These are phyloP conservation scores for Nematopogon swammerdamellus DNA, from an alignment of 2,888 invertebrate species.

Conservation along the genomic window DNA sequence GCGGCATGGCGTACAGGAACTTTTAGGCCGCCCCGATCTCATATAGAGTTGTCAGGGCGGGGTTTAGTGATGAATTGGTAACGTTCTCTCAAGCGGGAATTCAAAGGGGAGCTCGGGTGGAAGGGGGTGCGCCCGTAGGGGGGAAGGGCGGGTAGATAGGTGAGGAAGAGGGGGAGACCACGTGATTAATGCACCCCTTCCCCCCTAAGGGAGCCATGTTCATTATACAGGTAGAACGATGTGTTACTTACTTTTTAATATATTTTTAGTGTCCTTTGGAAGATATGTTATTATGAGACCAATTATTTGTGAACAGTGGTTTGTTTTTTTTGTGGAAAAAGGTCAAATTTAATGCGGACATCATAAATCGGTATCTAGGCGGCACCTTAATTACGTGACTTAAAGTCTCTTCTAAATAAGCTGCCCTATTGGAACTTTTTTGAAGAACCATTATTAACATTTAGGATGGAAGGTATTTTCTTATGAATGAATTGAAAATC, in stretches of 20 bases:
- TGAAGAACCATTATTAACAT: no score
- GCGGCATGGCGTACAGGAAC: conserved; percentile 22
- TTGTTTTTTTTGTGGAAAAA: no score
- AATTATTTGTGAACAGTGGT: not conserved
- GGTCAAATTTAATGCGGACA: no score
- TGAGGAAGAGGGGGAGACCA: conserved; percentile 29
- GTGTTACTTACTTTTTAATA: conserved; percentile 52
- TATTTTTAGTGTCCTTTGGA: conserved; percentile 23
- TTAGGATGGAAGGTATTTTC: no score
- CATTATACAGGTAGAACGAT: conserved; percentile 51
- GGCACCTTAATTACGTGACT: no score
- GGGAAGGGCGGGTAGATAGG: conserved; percentile 28
- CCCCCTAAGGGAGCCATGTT: conserved; percentile 51
- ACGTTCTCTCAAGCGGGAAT: conserved; percentile 35
- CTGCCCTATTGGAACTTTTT: no score
- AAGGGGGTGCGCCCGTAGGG: conserved; percentile 24
- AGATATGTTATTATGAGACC: not conserved
- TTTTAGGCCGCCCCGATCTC: conserved; percentile 33
- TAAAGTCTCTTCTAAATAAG: no score
- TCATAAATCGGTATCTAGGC: no score
- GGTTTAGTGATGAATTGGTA: conserved; percentile 56
- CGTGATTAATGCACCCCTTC: conserved; percentile 43
- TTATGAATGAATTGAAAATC: no score
- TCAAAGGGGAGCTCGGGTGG: conserved; percentile 16
- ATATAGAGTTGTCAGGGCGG: conserved; percentile 64